A percentile compares a stretch with the other conserved stretches of the same genome.
Conservation (phyloP, 2,888 invertebrate species). For the Tenodera sinensis region DNA sequence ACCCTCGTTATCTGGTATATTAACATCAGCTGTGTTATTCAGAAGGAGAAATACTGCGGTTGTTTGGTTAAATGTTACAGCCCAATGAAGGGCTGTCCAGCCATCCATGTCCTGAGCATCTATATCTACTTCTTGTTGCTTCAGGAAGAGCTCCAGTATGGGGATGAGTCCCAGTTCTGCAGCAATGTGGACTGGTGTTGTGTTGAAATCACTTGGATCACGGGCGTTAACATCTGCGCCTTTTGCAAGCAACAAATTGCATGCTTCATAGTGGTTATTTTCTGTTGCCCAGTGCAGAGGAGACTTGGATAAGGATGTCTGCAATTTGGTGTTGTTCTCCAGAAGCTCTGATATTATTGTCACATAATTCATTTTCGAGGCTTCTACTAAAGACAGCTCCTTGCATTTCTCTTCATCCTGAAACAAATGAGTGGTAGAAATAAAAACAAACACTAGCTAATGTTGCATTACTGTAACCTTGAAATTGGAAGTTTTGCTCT, state of each 20-base stretch:
- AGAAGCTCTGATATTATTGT: background rate
- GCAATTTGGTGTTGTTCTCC: background rate
- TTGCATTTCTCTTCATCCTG: background rate
- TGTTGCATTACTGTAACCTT: too few species aligned
- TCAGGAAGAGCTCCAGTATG: background rate
- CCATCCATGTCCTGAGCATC: background rate
- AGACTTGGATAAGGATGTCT: background rate
- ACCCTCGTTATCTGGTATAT: background rate
- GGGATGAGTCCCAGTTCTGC: background rate
- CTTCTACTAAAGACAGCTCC: background rate
- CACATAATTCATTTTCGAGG: background rate
- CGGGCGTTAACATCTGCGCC: background rate
- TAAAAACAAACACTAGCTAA: too few species aligned
- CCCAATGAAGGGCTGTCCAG: background rate
- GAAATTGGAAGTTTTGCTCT: too few species aligned
- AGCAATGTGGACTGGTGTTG: background rate
- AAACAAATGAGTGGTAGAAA: background rate
- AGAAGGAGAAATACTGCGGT: background rate
- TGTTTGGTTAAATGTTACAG: background rate
- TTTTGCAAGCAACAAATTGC: background rate
- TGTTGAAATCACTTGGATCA: background rate
- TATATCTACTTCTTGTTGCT: background rate
- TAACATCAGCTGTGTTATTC: background rate
- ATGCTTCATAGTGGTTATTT: background rate
- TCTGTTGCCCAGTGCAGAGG: background rate